Evolutionary conservation across 2,888 invertebrate genomes (phyloP).

Genomic region (Pyrrhia umbra): DNA sequence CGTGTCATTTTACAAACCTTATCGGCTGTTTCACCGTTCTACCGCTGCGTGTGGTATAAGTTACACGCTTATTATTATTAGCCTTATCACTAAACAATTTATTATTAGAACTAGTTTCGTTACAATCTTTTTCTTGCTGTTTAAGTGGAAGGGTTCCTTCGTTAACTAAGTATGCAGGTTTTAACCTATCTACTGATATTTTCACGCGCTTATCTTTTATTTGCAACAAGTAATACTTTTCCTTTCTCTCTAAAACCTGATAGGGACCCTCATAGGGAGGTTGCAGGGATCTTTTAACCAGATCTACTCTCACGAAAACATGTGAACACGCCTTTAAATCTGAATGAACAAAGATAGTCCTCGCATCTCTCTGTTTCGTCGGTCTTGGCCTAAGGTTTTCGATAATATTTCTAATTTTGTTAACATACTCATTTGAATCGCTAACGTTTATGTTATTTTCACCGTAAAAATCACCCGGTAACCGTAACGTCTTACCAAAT

Average conservation of each 20-base stretch:
- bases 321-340: background rate
- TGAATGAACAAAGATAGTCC: background rate
- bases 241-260: background rate
- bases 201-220: background rate
- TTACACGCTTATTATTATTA: too few species aligned
- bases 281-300: background rate
- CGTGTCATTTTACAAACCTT: too few species aligned
- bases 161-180: background rate
- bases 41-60: too few species aligned
- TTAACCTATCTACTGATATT: background rate
- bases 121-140: too few species aligned
- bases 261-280: background rate
- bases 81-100: too few species aligned
- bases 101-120: too few species aligned
- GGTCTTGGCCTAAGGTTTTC: background rate
- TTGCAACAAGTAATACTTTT: background rate
- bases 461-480: background rate
- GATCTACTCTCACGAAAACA: background rate
- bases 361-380: background rate
- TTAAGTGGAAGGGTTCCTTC: too few species aligned
- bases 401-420: background rate
- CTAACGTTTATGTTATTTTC: background rate
- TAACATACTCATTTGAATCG: background rate
- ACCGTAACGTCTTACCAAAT: background rate
- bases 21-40: too few species aligned